phyloP scores from a whole-genome alignment of 2,113 vertebrate species.

The Sapajus apella region DNA sequence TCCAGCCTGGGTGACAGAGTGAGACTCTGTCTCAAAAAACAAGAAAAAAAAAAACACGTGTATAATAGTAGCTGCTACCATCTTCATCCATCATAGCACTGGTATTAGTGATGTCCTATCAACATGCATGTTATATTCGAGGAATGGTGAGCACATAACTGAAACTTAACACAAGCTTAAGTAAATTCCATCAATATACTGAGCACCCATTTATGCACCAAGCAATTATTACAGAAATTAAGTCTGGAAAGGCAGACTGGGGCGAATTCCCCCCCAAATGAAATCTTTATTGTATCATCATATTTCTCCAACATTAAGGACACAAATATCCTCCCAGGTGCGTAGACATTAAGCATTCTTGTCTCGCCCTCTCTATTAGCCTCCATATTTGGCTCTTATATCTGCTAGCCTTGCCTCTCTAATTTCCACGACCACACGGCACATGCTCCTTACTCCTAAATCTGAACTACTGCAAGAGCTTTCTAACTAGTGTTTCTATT shows the following conservation, averaged over 20 bases:
- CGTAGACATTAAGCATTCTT: neutral
- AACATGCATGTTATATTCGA: neutral
- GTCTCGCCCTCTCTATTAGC: neutral
- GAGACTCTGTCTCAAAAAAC: neutral
- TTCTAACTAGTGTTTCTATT: neutral
- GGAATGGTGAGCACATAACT: neutral
- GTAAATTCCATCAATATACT: neutral
- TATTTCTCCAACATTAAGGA: neutral
- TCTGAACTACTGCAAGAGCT: neutral
- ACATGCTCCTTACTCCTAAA: neutral
- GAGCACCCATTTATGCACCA: neutral
- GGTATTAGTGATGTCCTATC: neutral
- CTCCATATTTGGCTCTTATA: neutral
- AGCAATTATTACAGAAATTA: neutral
- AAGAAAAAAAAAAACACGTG: neutral
- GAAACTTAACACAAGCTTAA: neutral
- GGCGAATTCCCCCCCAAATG: neutral
- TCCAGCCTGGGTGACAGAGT: too few relatives aligned
- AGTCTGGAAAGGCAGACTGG: neutral
- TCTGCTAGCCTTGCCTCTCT: neutral
- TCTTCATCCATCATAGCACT: neutral
- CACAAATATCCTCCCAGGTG: neutral
- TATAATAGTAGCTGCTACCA: neutral
- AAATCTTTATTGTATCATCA: neutral
- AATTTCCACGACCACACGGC: neutral